These are phyloP conservation scores for Melieria omissa DNA, from an alignment of 2,888 invertebrate species.

Conservation along the genomic window DNA sequence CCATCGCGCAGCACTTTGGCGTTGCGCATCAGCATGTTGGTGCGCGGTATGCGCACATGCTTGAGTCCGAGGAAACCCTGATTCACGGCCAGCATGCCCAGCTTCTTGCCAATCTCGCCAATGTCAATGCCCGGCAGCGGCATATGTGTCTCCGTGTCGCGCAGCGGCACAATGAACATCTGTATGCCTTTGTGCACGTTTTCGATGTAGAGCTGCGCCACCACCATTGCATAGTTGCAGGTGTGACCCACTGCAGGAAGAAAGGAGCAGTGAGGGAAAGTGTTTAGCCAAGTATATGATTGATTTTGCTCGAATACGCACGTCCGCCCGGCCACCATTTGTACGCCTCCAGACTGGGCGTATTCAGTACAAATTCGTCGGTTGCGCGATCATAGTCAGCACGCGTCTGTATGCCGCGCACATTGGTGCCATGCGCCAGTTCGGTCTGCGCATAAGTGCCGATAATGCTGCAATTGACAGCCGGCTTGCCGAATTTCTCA, in stretches of 20 bases:
- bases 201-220: conserved; percentile 87
- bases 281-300: not conserved
- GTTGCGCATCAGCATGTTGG: conserved; percentile 91
- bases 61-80: conserved; percentile 92
- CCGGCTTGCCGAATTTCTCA: conserved; percentile 83
- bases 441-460: conserved; percentile 97
- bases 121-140: conserved; percentile 87
- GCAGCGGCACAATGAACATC: conserved; percentile 88
- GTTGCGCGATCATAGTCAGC: conserved; percentile 79
- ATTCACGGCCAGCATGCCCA: conserved; percentile 89
- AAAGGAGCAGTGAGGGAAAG: not conserved
- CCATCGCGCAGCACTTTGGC: conserved; percentile 91
- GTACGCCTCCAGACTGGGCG: conserved; percentile 85
- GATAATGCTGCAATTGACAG: conserved; percentile 82
- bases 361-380: conserved; percentile 86
- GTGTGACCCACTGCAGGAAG: conserved; percentile 84
- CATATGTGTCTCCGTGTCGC: conserved; percentile 87
- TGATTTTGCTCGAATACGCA: conserved; percentile 68
- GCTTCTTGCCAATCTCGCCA: conserved; percentile 94
- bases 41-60: conserved; percentile 85
- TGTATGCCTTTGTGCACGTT: conserved; percentile 87
- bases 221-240: conserved; percentile 88
- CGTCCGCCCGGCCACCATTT: conserved; percentile 97
- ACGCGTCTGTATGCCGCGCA: conserved; percentile 87
- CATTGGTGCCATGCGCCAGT: conserved; percentile 91